These are phyloP conservation scores for Hirtodrosophila histrioides DNA, from an alignment of 2,888 invertebrate genomes.

Conservation along the genomic window DNA sequence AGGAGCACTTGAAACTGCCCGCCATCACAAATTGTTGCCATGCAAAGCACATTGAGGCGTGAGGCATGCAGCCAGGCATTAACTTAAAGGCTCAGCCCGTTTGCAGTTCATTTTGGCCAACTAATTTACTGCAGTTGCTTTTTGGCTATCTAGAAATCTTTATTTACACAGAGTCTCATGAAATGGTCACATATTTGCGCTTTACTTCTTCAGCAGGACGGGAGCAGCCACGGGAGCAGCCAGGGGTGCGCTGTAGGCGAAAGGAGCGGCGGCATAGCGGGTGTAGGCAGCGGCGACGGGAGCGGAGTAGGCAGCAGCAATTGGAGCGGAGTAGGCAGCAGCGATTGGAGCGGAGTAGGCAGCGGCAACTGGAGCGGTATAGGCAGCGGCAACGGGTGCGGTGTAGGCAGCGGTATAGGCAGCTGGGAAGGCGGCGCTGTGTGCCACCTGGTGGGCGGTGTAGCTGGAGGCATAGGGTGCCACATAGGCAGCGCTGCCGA, in stretches of 20 bases:
- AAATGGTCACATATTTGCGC: constrained; percentile 27
- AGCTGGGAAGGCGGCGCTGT: constrained; percentile 79
- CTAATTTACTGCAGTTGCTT: constrained; percentile 44
- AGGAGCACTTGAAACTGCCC: constrained; percentile 17
- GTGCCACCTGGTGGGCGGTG: constrained; percentile 68
- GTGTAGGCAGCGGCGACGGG: constrained; percentile 41
- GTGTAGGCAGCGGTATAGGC: constrained; percentile 60
- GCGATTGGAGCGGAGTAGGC: constrained; percentile 60
- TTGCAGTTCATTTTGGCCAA: constrained; percentile 32
- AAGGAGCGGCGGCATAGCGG: constrained; percentile 44
- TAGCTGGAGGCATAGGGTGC: constrained; percentile 81
- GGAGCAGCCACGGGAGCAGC: constrained; percentile 64
- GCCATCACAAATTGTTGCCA: constrained; percentile 45
- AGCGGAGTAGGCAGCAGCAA: constrained; percentile 48
- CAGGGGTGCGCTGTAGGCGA: constrained; percentile 36
- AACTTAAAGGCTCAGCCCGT: constrained; percentile 16
- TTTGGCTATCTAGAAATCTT: constrained; percentile 46
- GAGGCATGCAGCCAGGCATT: constrained; percentile 30
- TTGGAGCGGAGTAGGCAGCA: constrained; percentile 59
- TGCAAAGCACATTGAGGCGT: constrained; percentile 32
- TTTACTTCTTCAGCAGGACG: constrained; percentile 69
- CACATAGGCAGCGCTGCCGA: constrained; percentile 79
- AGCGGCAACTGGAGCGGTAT: constrained; percentile 40
- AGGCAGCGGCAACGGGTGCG: constrained; percentile 51
- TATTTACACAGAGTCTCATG: constrained; percentile 59